Evolutionary conservation across 2,888 invertebrate species (phyloP).

Genomic region (Himalopsyche japonica): DNA sequence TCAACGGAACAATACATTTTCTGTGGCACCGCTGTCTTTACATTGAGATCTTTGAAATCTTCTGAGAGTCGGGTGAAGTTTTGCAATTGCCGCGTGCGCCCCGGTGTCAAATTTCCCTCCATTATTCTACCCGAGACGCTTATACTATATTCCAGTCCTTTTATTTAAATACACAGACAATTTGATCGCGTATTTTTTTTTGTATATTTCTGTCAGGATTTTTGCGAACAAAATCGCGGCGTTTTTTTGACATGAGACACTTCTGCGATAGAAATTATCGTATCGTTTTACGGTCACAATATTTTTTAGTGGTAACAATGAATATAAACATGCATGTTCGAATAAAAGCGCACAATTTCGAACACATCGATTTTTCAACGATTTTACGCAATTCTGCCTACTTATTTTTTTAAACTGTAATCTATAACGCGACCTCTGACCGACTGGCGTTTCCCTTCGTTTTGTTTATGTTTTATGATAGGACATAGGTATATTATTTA

Average conservation of each 20-base stretch:
- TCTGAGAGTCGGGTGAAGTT: constrained; percentile 1
- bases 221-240: constrained; percentile 15
- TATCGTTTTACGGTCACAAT: constrained; percentile 36
- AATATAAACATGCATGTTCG: background rate
- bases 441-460: constrained; percentile 30
- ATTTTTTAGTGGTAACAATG: constrained; percentile 25
- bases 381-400: background rate
- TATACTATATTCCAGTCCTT: background rate
- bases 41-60: constrained; percentile 8
- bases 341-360: background rate
- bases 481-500: background rate
- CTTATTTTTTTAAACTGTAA: background rate
- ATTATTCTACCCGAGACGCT: constrained; percentile 17
- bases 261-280: constrained; percentile 21
- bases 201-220: background rate
- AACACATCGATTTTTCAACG: background rate
- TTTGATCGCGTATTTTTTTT: constrained; percentile 7
- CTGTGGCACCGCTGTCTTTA: constrained; percentile 31
- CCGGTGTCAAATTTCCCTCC: constrained; percentile 30
- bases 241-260: constrained; percentile 14
- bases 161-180: constrained; percentile 16
- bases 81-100: constrained; percentile 16
- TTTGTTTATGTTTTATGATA: constrained; percentile 6
- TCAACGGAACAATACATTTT: constrained; percentile 37
- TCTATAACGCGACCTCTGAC: constrained; percentile 28